Percentiles rank a stretch among this genome's conserved stretches.
These are phyloP conservation scores for Drosophila robusta DNA, from an alignment of 2,888 invertebrate genomes.

Conservation along the genomic window DNA sequence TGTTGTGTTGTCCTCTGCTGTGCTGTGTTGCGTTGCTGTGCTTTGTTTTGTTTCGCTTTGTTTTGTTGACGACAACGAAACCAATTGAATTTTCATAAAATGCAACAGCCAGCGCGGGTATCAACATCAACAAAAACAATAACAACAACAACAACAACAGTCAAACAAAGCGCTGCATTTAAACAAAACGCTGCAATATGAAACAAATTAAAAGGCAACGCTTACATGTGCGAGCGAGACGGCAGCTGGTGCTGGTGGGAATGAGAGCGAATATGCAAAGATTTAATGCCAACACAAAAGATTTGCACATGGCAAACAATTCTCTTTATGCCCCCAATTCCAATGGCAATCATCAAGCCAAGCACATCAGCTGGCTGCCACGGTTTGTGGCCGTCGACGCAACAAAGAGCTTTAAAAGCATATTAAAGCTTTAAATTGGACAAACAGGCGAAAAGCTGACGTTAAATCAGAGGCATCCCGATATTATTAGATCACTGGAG, in stretches of 20 bases:
- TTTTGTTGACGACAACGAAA: constrained; percentile 63
- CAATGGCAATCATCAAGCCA: constrained; percentile 42
- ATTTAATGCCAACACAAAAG: constrained; percentile 67
- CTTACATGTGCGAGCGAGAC: constrained; percentile 27
- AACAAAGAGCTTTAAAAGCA: constrained; percentile 10
- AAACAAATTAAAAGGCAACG: constrained; percentile 77
- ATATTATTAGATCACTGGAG: too few relatives aligned
- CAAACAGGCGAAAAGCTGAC: neutral
- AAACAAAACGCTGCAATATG: constrained; percentile 78
- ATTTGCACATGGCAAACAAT: constrained; percentile 69
- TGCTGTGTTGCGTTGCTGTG: constrained; percentile 20
- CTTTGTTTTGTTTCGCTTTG: constrained; percentile 46
- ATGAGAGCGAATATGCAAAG: constrained; percentile 24
- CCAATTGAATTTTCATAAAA: constrained; percentile 79
- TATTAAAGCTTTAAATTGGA: constrained; percentile 2
- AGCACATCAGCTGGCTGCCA: constrained; percentile 59
- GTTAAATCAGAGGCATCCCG: too few relatives aligned
- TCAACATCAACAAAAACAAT: constrained; percentile 56
- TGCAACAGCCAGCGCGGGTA: constrained; percentile 51
- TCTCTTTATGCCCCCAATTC: constrained; percentile 59
- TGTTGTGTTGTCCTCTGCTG: constrained; percentile 15
- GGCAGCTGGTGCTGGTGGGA: constrained; percentile 1
- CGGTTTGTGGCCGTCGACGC: constrained; percentile 25
- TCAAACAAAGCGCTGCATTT: constrained; percentile 67
- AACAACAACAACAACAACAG: constrained; percentile 32